Evolutionary conservation across 2,113 vertebrate genomes (phyloP).

Genomic region (Platysteira castanea): DNA sequence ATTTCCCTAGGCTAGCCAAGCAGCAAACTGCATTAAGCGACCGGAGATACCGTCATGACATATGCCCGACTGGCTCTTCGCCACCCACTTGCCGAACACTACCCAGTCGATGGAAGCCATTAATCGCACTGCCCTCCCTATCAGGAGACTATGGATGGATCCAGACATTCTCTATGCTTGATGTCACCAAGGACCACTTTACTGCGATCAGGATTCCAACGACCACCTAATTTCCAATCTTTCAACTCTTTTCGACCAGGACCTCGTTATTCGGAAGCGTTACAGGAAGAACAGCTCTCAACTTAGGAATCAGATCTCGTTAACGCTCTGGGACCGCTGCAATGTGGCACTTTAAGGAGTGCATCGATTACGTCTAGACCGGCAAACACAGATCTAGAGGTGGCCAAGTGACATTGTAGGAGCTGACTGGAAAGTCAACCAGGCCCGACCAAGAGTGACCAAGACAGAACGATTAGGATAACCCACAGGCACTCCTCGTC

Average conservation of each 20-base stretch:
- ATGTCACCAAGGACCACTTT: conserved; percentile 86
- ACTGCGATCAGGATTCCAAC: conserved; percentile 87
- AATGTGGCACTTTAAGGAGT: conserved; percentile 83
- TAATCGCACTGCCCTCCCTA: conserved; percentile 86
- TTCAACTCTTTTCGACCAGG: conserved; percentile 81
- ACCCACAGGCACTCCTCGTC: conserved; percentile 92
- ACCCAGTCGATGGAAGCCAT: conserved; percentile 85
- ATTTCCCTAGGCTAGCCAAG: conserved; percentile 88
- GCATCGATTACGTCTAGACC: conserved; percentile 84
- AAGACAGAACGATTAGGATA: conserved; percentile 96
- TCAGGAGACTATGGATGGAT: conserved; percentile 84
- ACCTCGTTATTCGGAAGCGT: conserved; percentile 85
- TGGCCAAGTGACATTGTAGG: conserved; percentile 89
- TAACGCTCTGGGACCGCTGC: conserved; percentile 82
- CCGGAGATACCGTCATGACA: conserved; percentile 85
- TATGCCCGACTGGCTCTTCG: conserved; percentile 89
- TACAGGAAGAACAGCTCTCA: conserved; percentile 84
- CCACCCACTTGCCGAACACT: conserved; percentile 84
- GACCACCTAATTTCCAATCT: conserved; percentile 82
- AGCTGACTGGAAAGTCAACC: conserved; percentile 94
- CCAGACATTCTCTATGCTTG: conserved; percentile 95
- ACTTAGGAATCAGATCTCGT: conserved; percentile 86
- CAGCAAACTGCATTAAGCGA: conserved; percentile 83
- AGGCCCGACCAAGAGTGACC: conserved; percentile 98
- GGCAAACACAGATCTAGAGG: conserved; percentile 95